phyloP scores from a whole-genome alignment of 1,140 invertebrate species.

The Drosophila nebulosa region DNA sequence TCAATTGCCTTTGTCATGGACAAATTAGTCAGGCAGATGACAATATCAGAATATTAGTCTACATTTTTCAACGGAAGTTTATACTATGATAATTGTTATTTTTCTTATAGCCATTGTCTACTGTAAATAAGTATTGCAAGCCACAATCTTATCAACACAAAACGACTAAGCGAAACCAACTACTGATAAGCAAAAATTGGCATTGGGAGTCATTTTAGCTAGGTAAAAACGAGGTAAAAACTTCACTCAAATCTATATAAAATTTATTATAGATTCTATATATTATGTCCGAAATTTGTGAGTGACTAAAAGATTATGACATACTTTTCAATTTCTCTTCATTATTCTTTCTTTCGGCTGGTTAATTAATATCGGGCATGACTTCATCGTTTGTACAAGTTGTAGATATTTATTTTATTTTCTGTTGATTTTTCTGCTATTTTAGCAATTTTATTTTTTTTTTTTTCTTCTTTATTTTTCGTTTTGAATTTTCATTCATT shows the following conservation, averaged over 20 bases:
- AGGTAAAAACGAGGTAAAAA: constrained; percentile 10
- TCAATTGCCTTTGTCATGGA: background rate
- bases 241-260: background rate
- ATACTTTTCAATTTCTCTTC: background rate
- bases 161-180: constrained; percentile 17
- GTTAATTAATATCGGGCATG: constrained; percentile 61
- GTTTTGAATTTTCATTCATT: constrained; percentile 51
- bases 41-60: background rate
- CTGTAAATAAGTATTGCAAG: constrained; percentile 18
- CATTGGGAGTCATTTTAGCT: constrained; percentile 33
- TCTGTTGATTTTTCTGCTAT: background rate
- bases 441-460: constrained; percentile 22
- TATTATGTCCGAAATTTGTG: background rate
- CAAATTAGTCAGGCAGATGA: background rate
- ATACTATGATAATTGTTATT: background rate
- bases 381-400: constrained; percentile 63
- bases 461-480: no score
- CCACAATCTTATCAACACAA: constrained; percentile 45
- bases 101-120: background rate
- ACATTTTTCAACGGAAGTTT: background rate
- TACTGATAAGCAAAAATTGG: constrained; percentile 39
- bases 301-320: background rate
- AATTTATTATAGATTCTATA: background rate
- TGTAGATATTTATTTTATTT: constrained; percentile 15
- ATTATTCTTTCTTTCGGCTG: background rate